phyloP scores from a whole-genome alignment of 2,113 vertebrate species.

The Stegastes partitus region DNA sequence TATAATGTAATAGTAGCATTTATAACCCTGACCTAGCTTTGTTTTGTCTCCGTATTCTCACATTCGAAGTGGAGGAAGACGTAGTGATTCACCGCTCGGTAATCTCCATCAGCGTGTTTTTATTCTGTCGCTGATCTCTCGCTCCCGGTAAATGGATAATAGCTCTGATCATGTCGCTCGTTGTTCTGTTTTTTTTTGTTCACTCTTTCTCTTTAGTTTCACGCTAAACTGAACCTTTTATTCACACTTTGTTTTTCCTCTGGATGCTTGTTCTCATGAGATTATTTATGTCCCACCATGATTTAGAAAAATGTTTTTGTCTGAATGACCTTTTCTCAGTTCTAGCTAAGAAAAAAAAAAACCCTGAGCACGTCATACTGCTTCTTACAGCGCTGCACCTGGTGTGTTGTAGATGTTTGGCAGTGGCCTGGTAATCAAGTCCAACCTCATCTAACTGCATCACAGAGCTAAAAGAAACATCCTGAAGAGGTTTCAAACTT shows the following conservation, averaged over 20 bases:
- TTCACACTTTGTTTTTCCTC: neutral
- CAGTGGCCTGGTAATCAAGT: too few relatives aligned
- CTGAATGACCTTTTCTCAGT: neutral
- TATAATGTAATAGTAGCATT: slow-evolving; percentile 54
- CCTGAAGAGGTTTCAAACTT: neutral
- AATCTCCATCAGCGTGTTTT: slow-evolving; percentile 1
- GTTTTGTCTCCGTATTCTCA: slow-evolving; percentile 41
- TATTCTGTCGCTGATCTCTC: neutral
- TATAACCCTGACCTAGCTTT: slow-evolving; percentile 64
- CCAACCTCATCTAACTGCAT: too few relatives aligned
- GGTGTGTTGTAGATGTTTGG: too few relatives aligned
- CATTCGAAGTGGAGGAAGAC: slow-evolving; percentile 4
- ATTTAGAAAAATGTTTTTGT: neutral
- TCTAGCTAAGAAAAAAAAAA: too few relatives aligned
- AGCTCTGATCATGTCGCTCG: neutral
- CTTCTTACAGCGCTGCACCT: neutral
- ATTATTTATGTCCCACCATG: neutral
- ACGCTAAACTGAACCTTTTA: neutral
- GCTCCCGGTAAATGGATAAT: neutral
- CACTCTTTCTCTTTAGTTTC: neutral
- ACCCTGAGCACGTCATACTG: neutral
- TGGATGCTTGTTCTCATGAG: neutral
- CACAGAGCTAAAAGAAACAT: neutral
- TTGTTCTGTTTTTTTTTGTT: neutral
- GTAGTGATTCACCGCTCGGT: slow-evolving; percentile 1